phyloP scores from a whole-genome alignment of 2,888 invertebrate species.

The Sepioteuthis lessoniana region DNA sequence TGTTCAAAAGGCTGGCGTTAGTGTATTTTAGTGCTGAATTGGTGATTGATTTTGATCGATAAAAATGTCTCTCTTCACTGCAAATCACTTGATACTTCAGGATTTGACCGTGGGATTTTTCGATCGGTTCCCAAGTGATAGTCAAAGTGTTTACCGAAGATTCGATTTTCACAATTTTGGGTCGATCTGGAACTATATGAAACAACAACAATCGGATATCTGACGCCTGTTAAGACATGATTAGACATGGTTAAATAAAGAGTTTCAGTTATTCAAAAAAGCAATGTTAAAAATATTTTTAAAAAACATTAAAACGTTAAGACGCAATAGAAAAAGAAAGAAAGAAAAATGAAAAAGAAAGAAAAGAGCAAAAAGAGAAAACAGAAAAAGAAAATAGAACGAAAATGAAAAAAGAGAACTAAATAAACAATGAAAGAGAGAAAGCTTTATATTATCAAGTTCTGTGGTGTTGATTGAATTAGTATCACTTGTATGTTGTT shows the following conservation, averaged over 20 bases:
- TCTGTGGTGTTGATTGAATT: too few species aligned
- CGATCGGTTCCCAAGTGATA: not conserved
- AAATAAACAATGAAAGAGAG: not conserved
- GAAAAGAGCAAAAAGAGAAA: not conserved
- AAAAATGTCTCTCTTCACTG: slow-evolving; percentile 55
- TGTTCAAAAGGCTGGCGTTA: slow-evolving; percentile 54
- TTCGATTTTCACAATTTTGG: not conserved
- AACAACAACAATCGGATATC: not conserved
- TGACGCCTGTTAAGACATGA: not conserved
- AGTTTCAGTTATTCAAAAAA: too few species aligned
- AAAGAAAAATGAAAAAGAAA: not conserved
- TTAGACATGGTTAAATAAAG: not conserved
- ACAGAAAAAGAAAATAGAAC: not conserved
- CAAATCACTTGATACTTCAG: slow-evolving; percentile 59
- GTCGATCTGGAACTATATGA: not conserved
- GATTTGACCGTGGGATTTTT: not conserved
- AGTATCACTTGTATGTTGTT: too few species aligned
- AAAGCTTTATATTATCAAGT: too few species aligned
- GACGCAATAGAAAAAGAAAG: not conserved
- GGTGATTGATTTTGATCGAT: slow-evolving; percentile 53
- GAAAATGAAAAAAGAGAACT: not conserved
- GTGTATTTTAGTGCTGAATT: not conserved
- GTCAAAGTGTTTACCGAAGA: not conserved
- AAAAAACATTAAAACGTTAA: not conserved
- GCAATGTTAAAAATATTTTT: not conserved